phyloP scores from a whole-genome alignment of 2,888 invertebrate species.

The Bellardia bayeri region DNA sequence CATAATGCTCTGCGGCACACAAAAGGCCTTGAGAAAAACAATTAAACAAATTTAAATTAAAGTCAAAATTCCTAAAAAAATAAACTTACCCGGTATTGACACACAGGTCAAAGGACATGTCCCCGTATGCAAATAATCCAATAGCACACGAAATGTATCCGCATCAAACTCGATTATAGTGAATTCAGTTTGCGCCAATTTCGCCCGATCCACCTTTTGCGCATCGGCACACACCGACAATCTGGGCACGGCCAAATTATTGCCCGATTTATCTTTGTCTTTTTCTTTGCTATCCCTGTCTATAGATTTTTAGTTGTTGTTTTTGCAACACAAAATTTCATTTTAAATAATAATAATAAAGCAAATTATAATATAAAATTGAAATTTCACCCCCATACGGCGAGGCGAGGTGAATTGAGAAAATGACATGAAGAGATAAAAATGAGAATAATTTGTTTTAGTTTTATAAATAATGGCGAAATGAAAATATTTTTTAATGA shows the following conservation, averaged over 20 bases:
- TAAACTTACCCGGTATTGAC: slow-evolving; percentile 90
- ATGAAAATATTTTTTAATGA: slow-evolving; percentile 39
- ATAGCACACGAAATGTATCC: slow-evolving; percentile 94
- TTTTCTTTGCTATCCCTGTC: slow-evolving; percentile 93
- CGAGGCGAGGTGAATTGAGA: slow-evolving; percentile 27
- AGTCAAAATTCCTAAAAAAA: neutral
- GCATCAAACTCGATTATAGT: slow-evolving; percentile 97
- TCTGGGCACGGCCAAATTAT: slow-evolving; percentile 91
- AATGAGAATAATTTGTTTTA: slow-evolving; percentile 39
- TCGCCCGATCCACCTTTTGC: slow-evolving; percentile 96
- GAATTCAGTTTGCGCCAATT: slow-evolving; percentile 97
- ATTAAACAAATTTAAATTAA: neutral
- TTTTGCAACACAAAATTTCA: slow-evolving; percentile 67
- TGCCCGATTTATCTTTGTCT: slow-evolving; percentile 91
- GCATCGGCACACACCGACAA: slow-evolving; percentile 96
- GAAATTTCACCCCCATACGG: slow-evolving; percentile 24
- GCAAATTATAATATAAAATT: slow-evolving; percentile 61
- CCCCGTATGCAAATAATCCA: slow-evolving; percentile 96
- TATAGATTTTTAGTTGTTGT: slow-evolving; percentile 79
- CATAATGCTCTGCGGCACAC: slow-evolving; percentile 97
- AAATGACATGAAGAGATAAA: slow-evolving; percentile 54
- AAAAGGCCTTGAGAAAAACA: slow-evolving; percentile 86
- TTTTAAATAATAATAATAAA: slow-evolving; percentile 45
- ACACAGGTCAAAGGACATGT: slow-evolving; percentile 96
- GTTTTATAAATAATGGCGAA: slow-evolving; percentile 24